Base-by-base conservation (phyloP, 2,888 invertebrate species). In the Thecocarcelia acutangulata region DNA sequence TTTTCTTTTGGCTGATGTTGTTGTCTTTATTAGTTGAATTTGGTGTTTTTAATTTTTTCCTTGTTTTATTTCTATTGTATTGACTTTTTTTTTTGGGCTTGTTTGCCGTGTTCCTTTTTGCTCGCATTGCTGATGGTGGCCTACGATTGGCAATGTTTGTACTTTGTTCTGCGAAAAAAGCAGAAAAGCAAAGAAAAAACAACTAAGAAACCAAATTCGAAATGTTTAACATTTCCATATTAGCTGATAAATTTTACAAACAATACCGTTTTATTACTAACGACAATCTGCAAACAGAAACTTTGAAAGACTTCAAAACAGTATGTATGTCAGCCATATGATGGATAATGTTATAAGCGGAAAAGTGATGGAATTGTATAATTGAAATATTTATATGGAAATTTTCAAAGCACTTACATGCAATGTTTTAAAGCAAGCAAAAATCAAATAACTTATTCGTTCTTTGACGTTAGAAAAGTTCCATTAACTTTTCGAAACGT, bases 331-430 rank as follows among this genome's bases (percentile, higher is more conserved):
- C 69, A 63, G 68, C 69, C 74, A 69, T 69, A 80, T 80, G 80
- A 50, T n/a, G n/a, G n/a, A n/a, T 63, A 74, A 80, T 80, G 42
- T 74, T 74, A 58, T 63, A 42, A 48, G 63, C 11, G 44, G 58
- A 52, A 69, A 80, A 74, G 80, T 80, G 80, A 74, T 80, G 74
- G 58, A 80, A 80, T 80, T 80, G 74, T 80, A 74, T 80, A 80
- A 80, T 69, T 74, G 37, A 58, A 80, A 58, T 73, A 73, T 68
- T 68, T 64, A 52, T 52, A 72, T 72, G 72, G 72, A 78, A 64
- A 76, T 61, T 54, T 50, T 21, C 1, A 12, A 0, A 69, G 46
- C 19, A 44, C 58, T 15, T 59, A 11, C 12, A 37, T 37, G n/a
- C 11, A 17, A 17, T 69, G 8, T 24, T 24, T n/a, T n/a, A 28